Conservation (phyloP, 1,140 invertebrate species). For the Temnothorax curvispinosus region DNA sequence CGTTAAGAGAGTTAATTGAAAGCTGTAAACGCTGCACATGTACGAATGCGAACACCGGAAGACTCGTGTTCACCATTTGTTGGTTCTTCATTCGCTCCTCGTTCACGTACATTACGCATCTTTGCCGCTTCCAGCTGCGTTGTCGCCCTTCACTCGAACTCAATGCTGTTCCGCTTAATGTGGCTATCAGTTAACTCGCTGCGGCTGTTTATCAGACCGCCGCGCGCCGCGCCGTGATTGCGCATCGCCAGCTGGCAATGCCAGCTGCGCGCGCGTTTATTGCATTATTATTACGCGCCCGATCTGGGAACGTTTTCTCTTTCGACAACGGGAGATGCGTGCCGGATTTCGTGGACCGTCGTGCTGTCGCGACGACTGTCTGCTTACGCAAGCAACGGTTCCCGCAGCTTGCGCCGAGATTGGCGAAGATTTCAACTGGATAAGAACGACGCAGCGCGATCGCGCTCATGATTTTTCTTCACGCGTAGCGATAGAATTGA, state of each 20-base stretch:
- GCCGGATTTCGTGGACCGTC: slow-evolving; percentile 59
- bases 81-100: not conserved
- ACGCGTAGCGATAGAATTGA: not conserved
- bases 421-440: slow-evolving; percentile 9
- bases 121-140: slow-evolving; percentile 50
- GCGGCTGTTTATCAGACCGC: not conserved
- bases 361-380: not conserved
- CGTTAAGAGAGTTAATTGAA: slow-evolving; percentile 19
- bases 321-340: slow-evolving; percentile 62
- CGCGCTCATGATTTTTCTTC: not conserved
- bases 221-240: slow-evolving; percentile 43
- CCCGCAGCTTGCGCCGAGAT: slow-evolving; percentile 30
- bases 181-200: slow-evolving; percentile 75
- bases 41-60: not conserved
- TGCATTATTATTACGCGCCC: slow-evolving; percentile 56
- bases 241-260: slow-evolving; percentile 63
- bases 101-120: not conserved
- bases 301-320: slow-evolving; percentile 69
- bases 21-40: not conserved
- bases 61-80: not conserved
- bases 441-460: slow-evolving; percentile 3
- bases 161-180: slow-evolving; percentile 76
- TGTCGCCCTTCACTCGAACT: slow-evolving; percentile 51
- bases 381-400: slow-evolving; percentile 53
- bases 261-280: slow-evolving; percentile 60